A percentile compares a stretch with the other conserved stretches of the same genome.
These are phyloP conservation scores for Leucoptera coffeella DNA, from an alignment of 2,888 invertebrate genomes.

Conservation along the genomic window DNA sequence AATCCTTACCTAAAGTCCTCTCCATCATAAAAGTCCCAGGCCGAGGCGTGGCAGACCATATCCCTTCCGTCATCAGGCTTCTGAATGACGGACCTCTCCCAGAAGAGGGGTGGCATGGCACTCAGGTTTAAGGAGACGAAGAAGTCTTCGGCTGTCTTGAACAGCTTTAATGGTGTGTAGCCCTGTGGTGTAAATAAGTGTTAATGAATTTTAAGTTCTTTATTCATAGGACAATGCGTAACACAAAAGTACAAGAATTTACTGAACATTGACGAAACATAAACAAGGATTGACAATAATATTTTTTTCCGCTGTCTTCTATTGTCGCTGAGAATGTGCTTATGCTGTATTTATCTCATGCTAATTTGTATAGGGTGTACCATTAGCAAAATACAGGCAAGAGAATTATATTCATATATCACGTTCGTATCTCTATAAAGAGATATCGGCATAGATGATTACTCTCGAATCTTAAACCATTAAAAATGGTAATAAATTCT, in stretches of 20 bases:
- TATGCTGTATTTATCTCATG: too few species aligned
- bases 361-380: too few species aligned
- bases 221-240: neutral
- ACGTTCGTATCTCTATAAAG: too few species aligned
- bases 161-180: constrained; percentile 72
- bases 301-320: too few species aligned
- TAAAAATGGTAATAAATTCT: too few species aligned
- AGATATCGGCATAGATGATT: too few species aligned
- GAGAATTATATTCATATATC: too few species aligned
- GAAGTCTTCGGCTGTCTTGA: constrained; percentile 76
- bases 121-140: constrained; percentile 75
- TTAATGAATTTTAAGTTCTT: neutral
- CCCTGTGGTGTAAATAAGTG: constrained; percentile 50
- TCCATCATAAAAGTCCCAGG: constrained; percentile 80
- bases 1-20: constrained; percentile 67
- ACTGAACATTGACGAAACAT: too few species aligned
- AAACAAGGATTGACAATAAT: too few species aligned
- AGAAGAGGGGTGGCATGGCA: constrained; percentile 71
- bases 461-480: too few species aligned
- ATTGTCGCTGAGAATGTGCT: too few species aligned
- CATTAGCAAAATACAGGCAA: too few species aligned
- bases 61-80: constrained; percentile 68
- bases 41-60: constrained; percentile 79
- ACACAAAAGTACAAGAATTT: neutral
- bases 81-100: constrained; percentile 78